Percentiles rank a stretch among this genome's conserved stretches.
Conservation (phyloP, 2,888 invertebrate species). For the Elegia similella region DNA sequence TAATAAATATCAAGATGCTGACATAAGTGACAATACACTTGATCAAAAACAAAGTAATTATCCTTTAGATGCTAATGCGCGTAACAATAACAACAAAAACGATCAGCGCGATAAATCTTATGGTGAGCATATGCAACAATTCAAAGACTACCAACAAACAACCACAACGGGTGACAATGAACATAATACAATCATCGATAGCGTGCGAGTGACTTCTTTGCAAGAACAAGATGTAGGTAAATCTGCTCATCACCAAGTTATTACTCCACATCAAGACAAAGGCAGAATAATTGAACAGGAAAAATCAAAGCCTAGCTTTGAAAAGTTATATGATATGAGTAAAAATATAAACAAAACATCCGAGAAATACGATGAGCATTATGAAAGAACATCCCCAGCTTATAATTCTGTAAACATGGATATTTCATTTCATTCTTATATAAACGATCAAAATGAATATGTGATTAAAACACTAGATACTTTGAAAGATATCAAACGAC, state of each 20-base stretch:
- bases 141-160: not conserved
- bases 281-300: not conserved
- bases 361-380: not conserved
- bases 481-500: slow-evolving; percentile 26
- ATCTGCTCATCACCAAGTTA: not conserved
- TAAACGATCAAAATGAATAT: slow-evolving; percentile 44
- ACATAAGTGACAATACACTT: too few species aligned
- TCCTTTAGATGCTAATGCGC: not conserved
- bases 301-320: not conserved
- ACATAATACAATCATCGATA: not conserved
- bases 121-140: not conserved
- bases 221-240: not conserved
- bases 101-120: not conserved
- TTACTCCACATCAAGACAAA: not conserved
- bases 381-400: not conserved
- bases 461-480: slow-evolving; percentile 46
- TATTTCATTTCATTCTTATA: slow-evolving; percentile 50
- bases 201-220: not conserved
- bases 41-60: too few species aligned
- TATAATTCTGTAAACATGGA: slow-evolving; percentile 26
- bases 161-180: not conserved
- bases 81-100: not conserved
- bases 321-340: not conserved
- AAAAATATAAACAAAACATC: not conserved
- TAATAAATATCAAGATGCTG: not conserved